Base-by-base conservation (phyloP, 2,888 invertebrate genomes). In the Gari tellinella region DNA sequence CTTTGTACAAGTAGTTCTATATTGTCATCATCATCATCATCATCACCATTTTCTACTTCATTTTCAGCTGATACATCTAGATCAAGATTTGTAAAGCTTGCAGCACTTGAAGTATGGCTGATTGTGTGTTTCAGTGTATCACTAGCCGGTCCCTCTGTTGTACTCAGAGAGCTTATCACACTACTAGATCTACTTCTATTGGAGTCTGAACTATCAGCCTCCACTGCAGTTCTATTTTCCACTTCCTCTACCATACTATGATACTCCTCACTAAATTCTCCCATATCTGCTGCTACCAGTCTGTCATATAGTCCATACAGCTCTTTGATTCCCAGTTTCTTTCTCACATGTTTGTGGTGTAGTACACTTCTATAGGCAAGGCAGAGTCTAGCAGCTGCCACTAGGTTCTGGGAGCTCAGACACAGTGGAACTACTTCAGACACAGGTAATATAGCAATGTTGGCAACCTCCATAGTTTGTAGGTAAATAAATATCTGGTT, bases 401-500 rank as follows among this genome's bases (percentile, higher is more conserved):
- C 43, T 55, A 73, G 62, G 3, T 72, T 65, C 31, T 75, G 64
- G 21, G 68, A 67, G 14, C 51, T 46, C 15, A 80, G 43, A 21
- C 78, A 82, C 37, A 77, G 62, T 8, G 79, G 70, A 45, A 81
- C 63, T 15, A 72, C 57, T 17, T 62, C 57, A n/a, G 79, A 57
- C 4, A 74, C 77, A 38, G 86, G 80, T 23, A 84, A 64, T 1
- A 89, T 72, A 5, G 80, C 64, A 14, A 88, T 48, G 55, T 81
- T 83, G n/a, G 66, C 80, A 0, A 89, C 68, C 40, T 83, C 57
- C 69, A 77, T 77, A 25, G 73, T 69, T 5, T 64, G 69, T 7
- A 80, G 61, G 62, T 86, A 86, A 25, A 89, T 56, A 72, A 84
- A 89, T 14, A 88, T 55, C 40, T 88, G 82, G 38, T 74, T 76